Percentiles rank a stretch among this genome's conserved stretches.
Evolutionary conservation across 2,797 vertebrate genomes (phyloP).

Genomic region (Valencia hispanica): DNA sequence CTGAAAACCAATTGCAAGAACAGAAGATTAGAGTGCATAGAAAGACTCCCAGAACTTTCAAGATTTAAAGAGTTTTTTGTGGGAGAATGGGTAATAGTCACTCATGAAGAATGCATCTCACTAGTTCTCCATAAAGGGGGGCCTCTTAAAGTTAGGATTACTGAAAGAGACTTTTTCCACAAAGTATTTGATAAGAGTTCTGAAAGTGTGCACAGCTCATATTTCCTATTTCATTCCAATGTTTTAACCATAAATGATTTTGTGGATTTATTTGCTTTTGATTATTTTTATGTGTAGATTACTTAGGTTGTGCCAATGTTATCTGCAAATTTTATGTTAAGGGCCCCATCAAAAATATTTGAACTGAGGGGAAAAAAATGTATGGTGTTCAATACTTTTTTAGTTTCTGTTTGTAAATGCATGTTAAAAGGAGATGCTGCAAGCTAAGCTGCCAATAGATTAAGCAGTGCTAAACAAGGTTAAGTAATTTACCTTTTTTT

Average conservation of each 20-base stretch:
- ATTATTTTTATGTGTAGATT: neutral
- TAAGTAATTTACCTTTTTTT: conserved; percentile 64
- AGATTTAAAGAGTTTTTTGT: neutral
- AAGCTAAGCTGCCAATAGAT: conserved; percentile 16
- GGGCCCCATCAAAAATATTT: neutral
- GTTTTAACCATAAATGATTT: neutral
- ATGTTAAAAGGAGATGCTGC: neutral
- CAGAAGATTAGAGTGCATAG: neutral
- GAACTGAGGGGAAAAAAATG: neutral
- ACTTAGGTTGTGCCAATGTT: neutral
- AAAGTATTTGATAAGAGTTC: no score
- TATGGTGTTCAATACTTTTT: neutral
- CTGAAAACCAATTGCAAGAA: neutral
- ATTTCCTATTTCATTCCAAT: neutral
- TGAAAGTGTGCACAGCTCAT: neutral
- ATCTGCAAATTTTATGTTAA: neutral
- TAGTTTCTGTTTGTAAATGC: neutral
- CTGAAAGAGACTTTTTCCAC: neutral
- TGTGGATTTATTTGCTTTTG: neutral
- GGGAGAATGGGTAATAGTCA: neutral
- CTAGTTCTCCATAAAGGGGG: no score
- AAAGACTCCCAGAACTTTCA: neutral
- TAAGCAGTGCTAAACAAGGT: conserved; percentile 15
- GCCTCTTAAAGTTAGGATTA: no score
- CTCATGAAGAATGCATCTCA: neutral